Conservation (phyloP, 2,888 invertebrate species). For the Phorcus lineatus region DNA sequence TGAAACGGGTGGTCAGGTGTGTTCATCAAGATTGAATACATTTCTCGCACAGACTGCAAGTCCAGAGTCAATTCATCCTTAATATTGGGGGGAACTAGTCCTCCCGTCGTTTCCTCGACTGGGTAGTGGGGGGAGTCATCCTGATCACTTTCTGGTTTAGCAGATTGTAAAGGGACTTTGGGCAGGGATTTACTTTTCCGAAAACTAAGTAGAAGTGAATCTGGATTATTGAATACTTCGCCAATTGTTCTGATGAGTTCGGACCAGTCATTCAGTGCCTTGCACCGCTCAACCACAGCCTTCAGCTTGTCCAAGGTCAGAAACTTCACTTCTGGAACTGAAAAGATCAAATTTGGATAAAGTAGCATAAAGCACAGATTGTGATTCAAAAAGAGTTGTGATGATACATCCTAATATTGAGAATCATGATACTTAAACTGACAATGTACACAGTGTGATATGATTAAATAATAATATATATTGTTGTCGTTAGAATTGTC, state of each 20-base stretch:
- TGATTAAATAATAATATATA: too few species aligned
- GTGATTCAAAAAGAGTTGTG: too few species aligned
- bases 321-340: slow-evolving; percentile 47
- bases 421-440: too few species aligned
- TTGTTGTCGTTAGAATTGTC: too few species aligned
- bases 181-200: slow-evolving; percentile 69
- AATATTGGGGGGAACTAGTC: background rate
- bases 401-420: too few species aligned
- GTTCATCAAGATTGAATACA: slow-evolving; percentile 80
- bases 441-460: too few species aligned
- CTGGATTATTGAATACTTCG: slow-evolving; percentile 84
- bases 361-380: too few species aligned
- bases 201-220: slow-evolving; percentile 86
- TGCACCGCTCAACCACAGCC: slow-evolving; percentile 85
- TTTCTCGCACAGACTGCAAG: slow-evolving; percentile 81
- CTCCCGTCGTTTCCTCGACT: slow-evolving; percentile 50
- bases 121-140: slow-evolving; percentile 79
- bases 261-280: slow-evolving; percentile 82
- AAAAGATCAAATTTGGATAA: background rate
- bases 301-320: slow-evolving; percentile 86
- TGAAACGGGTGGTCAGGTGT: slow-evolving; percentile 77
- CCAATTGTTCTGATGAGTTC: slow-evolving; percentile 86
- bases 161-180: background rate
- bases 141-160: slow-evolving; percentile 90
- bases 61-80: slow-evolving; percentile 67